Evolutionary conservation across 2,888 invertebrate genomes (phyloP), one percentile per base, ranked within the genome.

Genomic region (Marasmarcha lunaedactyla): DNA sequence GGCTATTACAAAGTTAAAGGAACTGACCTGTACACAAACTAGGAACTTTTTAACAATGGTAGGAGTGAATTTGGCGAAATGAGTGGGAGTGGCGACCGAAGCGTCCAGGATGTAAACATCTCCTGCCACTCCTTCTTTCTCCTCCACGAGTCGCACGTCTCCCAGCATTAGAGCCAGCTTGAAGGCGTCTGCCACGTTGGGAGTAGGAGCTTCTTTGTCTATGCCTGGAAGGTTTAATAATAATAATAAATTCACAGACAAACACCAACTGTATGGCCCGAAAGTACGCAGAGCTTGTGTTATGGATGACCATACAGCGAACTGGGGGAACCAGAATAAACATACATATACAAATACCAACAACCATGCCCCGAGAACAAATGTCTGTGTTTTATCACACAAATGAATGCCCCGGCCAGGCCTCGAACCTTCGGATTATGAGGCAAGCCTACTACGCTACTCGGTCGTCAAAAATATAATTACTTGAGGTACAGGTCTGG

Each of bases 131-230:
- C 94, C 94, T 4, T 89, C 88, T 50, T 86, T 86, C 67, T 93
- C 93, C 50, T 92, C 93, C 15, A 85, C 86, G 42, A 94, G 69
- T 41, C 94, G 88, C 7, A 94, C 84, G 59, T 94, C 94, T 10
- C 94, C 94, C 54, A 94, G 87, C 94, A 94, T 94, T 11, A 94
- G 76, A 0, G 91, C 89, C 12, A 93, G 78, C 69, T 94, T 94
- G 89, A 93, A 91, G 30, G 89, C 89, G 49, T 93, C 92, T 3
- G 90, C 85, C 7, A 92, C 88, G 52, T 90, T 89, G 10, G 90
- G 89, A 0, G 90, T 88, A 40, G 88, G 88, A 13, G 88, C 71
- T 46, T 90, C 89, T 67, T 90, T 90, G 54, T 89, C 88, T 25
- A 89, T 56, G 45, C 89, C 84, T 84, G 57, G 14, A 34, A 26